phyloP scores from a whole-genome alignment of 2,797 vertebrate species.

The Helostoma temminkii region DNA sequence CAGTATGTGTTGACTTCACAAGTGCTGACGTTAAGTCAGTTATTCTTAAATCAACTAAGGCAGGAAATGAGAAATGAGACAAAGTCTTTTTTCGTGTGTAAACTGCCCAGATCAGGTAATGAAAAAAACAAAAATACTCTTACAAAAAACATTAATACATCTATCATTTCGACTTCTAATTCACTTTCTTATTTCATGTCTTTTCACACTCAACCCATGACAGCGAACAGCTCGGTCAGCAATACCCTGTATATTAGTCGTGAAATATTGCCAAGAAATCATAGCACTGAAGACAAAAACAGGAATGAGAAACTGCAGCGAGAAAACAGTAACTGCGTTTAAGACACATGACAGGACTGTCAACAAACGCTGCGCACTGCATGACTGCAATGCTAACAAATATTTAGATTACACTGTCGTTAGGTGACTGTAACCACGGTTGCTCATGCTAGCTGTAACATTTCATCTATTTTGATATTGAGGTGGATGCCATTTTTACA shows the following conservation, averaged over 20 bases:
- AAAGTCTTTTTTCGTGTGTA: background rate
- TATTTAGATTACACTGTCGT: background rate
- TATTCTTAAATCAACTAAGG: background rate
- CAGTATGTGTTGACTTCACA: background rate
- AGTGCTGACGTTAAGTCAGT: slow-evolving; percentile 2
- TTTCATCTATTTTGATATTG: slow-evolving; percentile 26
- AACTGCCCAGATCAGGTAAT: background rate
- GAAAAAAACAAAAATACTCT: background rate
- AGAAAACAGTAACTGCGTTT: slow-evolving; percentile 12
- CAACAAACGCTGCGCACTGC: slow-evolving; percentile 41
- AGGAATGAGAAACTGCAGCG: background rate
- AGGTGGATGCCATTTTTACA: slow-evolving; percentile 52
- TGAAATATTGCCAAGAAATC: background rate
- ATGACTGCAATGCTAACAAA: slow-evolving; percentile 1
- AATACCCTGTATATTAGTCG: background rate
- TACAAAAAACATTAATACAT: background rate
- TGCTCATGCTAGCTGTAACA: background rate
- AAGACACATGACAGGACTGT: slow-evolving; percentile 25
- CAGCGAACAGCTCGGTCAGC: background rate
- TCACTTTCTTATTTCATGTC: background rate
- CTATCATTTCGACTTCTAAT: background rate
- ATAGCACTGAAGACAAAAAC: background rate
- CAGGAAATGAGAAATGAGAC: no score
- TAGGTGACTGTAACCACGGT: slow-evolving; percentile 46
- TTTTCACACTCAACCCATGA: background rate